Conservation (phyloP, 2,888 invertebrate genomes). For the Macrophya alboannulata region DNA sequence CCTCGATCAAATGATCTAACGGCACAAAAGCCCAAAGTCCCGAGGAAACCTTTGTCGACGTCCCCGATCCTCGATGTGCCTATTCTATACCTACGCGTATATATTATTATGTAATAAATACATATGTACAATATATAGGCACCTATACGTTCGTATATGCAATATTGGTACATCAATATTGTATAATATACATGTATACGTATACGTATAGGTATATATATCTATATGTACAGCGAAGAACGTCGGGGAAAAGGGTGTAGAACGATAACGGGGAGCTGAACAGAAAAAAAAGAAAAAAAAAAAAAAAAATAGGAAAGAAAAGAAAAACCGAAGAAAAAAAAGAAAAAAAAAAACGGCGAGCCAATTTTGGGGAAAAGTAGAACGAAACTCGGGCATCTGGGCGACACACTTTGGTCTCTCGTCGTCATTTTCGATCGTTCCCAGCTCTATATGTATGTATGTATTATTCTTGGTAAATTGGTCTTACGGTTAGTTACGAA, state of each 20-base stretch:
- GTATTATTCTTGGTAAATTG: neutral
- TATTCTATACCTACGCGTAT: conserved; percentile 3
- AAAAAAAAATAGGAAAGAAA: neutral
- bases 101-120: conserved; percentile 27
- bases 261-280: conserved; percentile 7
- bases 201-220: neutral
- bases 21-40: conserved; percentile 32
- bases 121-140: neutral
- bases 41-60: conserved; percentile 9
- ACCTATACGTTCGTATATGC: neutral
- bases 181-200: neutral
- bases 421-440: neutral
- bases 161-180: conserved; percentile 9
- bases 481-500: neutral
- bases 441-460: neutral
- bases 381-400: conserved; percentile 17
- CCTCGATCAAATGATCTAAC: conserved; percentile 44
- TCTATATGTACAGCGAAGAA: neutral
- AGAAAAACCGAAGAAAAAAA: neutral
- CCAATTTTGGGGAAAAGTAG: neutral
- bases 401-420: conserved; percentile 12
- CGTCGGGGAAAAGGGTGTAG: neutral
- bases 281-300: neutral
- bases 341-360: neutral
- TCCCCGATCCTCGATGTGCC: neutral